phyloP scores from a whole-genome alignment of 1,140 invertebrate genomes.

The Hetaerina americana region DNA sequence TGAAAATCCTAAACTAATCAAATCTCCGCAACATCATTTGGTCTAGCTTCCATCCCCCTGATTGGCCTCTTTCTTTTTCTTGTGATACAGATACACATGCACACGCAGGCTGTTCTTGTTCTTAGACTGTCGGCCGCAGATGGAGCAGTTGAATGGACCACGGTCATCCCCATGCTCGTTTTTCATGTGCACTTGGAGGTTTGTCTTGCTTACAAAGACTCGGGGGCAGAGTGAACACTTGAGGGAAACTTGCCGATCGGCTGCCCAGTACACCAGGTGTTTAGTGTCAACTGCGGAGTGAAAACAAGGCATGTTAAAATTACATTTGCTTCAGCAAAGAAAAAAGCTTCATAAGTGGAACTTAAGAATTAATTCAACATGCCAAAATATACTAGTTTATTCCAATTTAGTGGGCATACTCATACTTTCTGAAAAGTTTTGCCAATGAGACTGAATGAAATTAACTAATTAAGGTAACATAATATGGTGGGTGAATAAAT shows the following conservation, averaged over 20 bases:
- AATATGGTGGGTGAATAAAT: no score
- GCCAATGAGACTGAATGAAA: no score
- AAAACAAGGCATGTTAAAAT: neutral
- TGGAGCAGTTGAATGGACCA: slow-evolving; percentile 11
- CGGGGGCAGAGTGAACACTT: slow-evolving; percentile 5
- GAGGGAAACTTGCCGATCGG: neutral
- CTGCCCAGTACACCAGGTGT: neutral
- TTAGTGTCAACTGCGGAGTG: neutral
- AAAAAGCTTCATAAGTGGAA: neutral
- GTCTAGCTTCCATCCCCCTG: neutral
- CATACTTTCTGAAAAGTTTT: no score
- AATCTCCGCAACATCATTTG: neutral
- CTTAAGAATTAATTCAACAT: neutral
- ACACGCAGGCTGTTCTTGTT: slow-evolving; percentile 14
- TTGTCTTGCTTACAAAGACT: slow-evolving; percentile 2
- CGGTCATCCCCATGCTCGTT: slow-evolving; percentile 13
- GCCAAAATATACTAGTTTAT: neutral
- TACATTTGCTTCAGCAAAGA: neutral
- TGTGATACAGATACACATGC: slow-evolving; percentile 12
- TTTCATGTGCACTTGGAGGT: slow-evolving; percentile 11
- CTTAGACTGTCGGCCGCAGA: slow-evolving; percentile 10
- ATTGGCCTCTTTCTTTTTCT: neutral
- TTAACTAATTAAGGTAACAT: no score
- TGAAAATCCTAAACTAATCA: neutral
- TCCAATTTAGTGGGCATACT: neutral